Evolutionary conservation across 1,140 invertebrate species (phyloP).

Genomic region (Zaprionus africanus): DNA sequence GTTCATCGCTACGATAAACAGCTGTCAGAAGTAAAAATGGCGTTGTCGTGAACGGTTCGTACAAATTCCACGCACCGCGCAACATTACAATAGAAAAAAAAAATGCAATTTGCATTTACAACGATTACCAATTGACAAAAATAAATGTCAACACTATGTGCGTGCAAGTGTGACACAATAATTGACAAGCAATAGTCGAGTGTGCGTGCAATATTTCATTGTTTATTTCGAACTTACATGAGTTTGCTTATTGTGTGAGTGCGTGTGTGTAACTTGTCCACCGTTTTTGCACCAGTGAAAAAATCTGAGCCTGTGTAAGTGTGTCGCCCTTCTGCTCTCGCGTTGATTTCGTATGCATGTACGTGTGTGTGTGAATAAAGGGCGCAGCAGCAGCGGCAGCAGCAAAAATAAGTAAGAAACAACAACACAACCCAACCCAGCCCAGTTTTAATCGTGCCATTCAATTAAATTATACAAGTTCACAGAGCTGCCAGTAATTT

Average conservation of each 20-base stretch:
- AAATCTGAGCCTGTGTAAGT: conserved; percentile 41
- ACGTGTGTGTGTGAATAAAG: conserved; percentile 58
- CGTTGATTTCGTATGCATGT: conserved; percentile 45
- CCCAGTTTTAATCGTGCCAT: conserved; percentile 35
- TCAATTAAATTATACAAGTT: conserved; percentile 62
- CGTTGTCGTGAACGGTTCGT: conserved; percentile 51
- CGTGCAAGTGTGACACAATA: conserved; percentile 20
- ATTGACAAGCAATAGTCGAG: conserved; percentile 16
- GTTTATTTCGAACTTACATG: conserved; percentile 48
- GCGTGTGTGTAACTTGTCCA: conserved; percentile 27
- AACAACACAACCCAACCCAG: conserved; percentile 31
- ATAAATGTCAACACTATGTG: conserved; percentile 39
- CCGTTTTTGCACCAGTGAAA: conserved; percentile 52
- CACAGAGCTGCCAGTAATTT: conserved; percentile 46
- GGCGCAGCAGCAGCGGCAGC: conserved; percentile 68
- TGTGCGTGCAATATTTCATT: conserved; percentile 34
- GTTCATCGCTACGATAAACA: conserved; percentile 37
- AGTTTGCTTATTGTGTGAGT: conserved; percentile 28
- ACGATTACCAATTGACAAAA: conserved; percentile 30
- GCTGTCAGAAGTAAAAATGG: conserved; percentile 59
- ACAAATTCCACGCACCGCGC: conserved; percentile 38
- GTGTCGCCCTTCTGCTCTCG: conserved; percentile 24
- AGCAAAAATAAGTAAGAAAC: conserved; percentile 33
- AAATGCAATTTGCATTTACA: conserved; percentile 48
- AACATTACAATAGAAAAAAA: conserved; percentile 39